These are phyloP conservation scores for Drosophila virilis DNA, from an alignment of 1,140 invertebrate species.

Conservation along the genomic window DNA sequence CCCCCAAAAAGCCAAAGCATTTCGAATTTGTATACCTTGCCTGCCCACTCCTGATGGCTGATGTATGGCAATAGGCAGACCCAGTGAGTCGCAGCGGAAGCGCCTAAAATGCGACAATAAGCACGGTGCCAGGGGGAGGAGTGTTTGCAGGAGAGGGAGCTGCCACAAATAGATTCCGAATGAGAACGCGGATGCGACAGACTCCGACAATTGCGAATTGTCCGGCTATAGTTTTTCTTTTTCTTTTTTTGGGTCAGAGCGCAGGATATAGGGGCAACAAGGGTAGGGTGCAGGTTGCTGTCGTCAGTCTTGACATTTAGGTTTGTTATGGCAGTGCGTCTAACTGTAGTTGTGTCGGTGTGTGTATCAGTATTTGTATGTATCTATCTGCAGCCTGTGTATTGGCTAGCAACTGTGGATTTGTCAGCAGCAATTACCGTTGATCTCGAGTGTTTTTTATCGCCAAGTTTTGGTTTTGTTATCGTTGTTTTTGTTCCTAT, in stretches of 20 bases:
- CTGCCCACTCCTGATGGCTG: constrained; percentile 41
- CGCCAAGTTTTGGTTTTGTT: constrained; percentile 32
- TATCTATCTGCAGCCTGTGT: not conserved
- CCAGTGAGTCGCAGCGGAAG: constrained; percentile 64
- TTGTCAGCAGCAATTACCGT: constrained; percentile 78
- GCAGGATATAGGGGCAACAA: not conserved
- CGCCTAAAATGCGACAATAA: constrained; percentile 69
- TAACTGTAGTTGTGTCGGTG: constrained; percentile 15
- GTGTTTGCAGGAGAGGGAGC: not conserved
- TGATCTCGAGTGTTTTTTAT: constrained; percentile 79
- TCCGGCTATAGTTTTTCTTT: constrained; percentile 20
- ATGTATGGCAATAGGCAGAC: constrained; percentile 68
- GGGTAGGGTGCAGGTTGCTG: constrained; percentile 1
- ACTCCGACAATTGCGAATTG: constrained; percentile 44
- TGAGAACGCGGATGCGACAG: constrained; percentile 46
- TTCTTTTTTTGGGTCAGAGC: not conserved
- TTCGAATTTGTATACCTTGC: constrained; percentile 55
- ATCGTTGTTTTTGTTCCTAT: constrained; percentile 2
- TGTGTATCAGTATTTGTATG: not conserved
- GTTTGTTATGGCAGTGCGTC: constrained; percentile 36
- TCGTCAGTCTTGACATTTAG: constrained; percentile 43
- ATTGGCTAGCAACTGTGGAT: constrained; percentile 49
- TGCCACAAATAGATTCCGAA: constrained; percentile 58
- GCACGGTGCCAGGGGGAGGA: constrained; percentile 9
- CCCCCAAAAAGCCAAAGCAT: constrained; percentile 62